Base-by-base conservation (phyloP, 2,888 invertebrate species). In the Lithosia quadra region DNA sequence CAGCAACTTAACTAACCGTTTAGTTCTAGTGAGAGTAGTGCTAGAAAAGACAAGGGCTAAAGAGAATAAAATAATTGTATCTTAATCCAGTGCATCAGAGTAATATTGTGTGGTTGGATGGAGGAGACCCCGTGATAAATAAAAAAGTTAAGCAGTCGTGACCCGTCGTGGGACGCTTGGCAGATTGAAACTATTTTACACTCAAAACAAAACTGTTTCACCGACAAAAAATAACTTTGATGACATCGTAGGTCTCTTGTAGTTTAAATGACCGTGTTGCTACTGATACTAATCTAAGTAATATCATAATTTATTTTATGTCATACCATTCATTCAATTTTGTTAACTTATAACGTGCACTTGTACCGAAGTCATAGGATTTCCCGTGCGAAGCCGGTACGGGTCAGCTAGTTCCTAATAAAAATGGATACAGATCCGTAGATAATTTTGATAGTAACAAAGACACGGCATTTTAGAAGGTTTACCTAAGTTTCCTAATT, bases 11-110 rank as follows among this genome's bases (percentile, higher is more conserved):
- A 49, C 49, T 49, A 49, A 49, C 8, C n/a, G 49, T 49, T 49
- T 49, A 49, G 49, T 49, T 49, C 49, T n/a, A n/a, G 49, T 49
- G 49, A 49, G 49, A 49, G 49, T 49, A n/a, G n/a, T 49, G n/a
- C 34, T 10, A 9, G 10, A 34, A 9, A 9, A 18, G 18, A n/a
- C 49, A 49, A 49, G n/a, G 49, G 49, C n/a, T n/a, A 49, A 0
- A 49, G 49, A n/a, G n/a, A n/a, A 49, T 49, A 49, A 49, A 49
- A n/a, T n/a, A 1, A 49, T 18, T 43, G 7, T 5, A 43, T 7
- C 43, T 3, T 5, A 43, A 18, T 43, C 0, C 18, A 13, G 15
- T 43, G 5, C 43, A 18, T 43, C 43, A 43, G 18, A 39, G 15
- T 15, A 39, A 15, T 36, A 13, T 36, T 36, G 36, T 36, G 36